phyloP scores from a whole-genome alignment of 2,888 invertebrate species.

The Nudaria mundana region DNA sequence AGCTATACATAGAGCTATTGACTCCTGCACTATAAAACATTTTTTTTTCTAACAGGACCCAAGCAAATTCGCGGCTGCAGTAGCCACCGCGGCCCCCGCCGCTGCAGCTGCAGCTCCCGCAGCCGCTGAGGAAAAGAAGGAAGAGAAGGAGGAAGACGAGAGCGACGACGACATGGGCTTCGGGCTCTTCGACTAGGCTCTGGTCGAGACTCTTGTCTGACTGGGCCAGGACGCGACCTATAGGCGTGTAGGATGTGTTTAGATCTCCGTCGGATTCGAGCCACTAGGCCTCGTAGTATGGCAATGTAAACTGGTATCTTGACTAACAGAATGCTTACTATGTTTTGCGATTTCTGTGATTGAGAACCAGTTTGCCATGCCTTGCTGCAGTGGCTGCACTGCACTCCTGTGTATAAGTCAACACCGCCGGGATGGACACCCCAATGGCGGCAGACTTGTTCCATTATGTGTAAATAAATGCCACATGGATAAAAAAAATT shows the following conservation, averaged over 20 bases:
- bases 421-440: conserved; percentile 74
- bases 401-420: conserved; percentile 34
- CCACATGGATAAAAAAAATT: conserved; percentile 31
- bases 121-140: conserved; percentile 86
- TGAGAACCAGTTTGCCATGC: background rate
- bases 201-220: conserved; percentile 10
- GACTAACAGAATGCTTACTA: no score
- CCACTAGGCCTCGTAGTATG: no score
- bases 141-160: conserved; percentile 90
- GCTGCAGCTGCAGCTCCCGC: conserved; percentile 84
- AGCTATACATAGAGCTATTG: no score
- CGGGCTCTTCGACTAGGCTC: conserved; percentile 92
- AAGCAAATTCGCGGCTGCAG: conserved; percentile 90
- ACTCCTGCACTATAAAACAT: no score
- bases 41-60: conserved; percentile 91
- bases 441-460: conserved; percentile 63
- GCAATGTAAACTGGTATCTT: no score
- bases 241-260: conserved; percentile 33
- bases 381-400: conserved; percentile 23
- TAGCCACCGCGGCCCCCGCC: conserved; percentile 84
- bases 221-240: conserved; percentile 21
- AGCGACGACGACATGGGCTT: conserved; percentile 99
- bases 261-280: conserved; percentile 14
- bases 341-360: no score
- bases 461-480: conserved; percentile 52